Evolutionary conservation across 2,888 invertebrate genomes (phyloP).

Genomic region (Metopia argyrocephala): DNA sequence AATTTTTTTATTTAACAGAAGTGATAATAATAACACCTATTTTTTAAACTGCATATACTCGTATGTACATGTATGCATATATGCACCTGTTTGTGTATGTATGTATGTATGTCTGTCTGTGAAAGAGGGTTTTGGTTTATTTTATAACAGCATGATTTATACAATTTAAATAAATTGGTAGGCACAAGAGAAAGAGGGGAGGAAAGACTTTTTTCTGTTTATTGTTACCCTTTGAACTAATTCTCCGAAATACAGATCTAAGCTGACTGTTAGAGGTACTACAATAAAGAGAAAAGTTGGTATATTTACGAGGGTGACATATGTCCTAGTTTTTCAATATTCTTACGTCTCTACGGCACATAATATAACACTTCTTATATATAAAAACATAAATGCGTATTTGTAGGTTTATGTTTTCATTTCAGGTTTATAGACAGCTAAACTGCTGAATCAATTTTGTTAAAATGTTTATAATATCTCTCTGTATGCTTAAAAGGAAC

Average conservation of each 20-base stretch:
- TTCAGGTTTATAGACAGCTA: no score
- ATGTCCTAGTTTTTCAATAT: no score
- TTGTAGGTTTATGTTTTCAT: no score
- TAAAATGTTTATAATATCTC: no score
- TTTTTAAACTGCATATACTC: constrained; percentile 32
- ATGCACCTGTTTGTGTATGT: no score
- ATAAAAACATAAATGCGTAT: no score
- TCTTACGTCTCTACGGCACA: no score
- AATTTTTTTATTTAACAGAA: constrained; percentile 44
- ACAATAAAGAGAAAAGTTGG: neutral
- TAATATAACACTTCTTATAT: no score
- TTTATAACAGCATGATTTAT: constrained; percentile 57
- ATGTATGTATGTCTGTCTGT: no score
- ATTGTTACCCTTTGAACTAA: constrained; percentile 42
- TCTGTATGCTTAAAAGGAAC: no score
- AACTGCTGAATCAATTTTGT: no score
- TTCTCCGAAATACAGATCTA: neutral
- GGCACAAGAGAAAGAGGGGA: neutral
- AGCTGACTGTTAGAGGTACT: neutral
- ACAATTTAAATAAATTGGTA: constrained; percentile 48
- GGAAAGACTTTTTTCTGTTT: constrained; percentile 9
- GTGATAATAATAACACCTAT: constrained; percentile 63
- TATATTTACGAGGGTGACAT: no score
- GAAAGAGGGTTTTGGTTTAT: constrained; percentile 26
- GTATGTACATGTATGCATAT: neutral